These are phyloP conservation scores for Rhombomys opimus DNA, from an alignment of 2,113 vertebrate genomes.

Conservation along the genomic window DNA sequence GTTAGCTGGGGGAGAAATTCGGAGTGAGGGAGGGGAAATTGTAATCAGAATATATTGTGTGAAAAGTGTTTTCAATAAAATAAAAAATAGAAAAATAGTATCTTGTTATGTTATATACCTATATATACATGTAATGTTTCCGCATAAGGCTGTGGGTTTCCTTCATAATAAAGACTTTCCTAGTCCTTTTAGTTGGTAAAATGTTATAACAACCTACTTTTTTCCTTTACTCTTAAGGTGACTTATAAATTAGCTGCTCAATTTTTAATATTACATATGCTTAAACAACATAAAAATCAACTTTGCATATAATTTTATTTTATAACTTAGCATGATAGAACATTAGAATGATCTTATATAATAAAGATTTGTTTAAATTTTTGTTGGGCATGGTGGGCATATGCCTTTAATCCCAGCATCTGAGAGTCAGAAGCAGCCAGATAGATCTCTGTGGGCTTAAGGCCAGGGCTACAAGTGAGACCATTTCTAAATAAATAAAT, in stretches of 20 bases:
- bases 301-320: background rate
- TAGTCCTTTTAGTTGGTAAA: background rate
- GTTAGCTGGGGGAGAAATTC: background rate
- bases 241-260: background rate
- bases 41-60: background rate
- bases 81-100: background rate
- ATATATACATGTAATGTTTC: background rate
- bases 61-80: background rate
- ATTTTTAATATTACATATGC: background rate
- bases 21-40: background rate
- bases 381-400: background rate
- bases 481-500: background rate
- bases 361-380: background rate
- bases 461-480: background rate
- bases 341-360: background rate
- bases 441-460: background rate
- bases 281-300: background rate
- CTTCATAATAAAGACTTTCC: background rate
- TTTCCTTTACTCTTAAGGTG: constrained; percentile 67
- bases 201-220: background rate
- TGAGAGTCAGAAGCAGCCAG: background rate
- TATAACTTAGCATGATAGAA: background rate
- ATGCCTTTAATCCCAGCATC: background rate
- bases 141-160: background rate
- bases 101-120: background rate